Base-by-base conservation (phyloP, 2,113 vertebrate genomes). In the Butastur rufipennis region DNA sequence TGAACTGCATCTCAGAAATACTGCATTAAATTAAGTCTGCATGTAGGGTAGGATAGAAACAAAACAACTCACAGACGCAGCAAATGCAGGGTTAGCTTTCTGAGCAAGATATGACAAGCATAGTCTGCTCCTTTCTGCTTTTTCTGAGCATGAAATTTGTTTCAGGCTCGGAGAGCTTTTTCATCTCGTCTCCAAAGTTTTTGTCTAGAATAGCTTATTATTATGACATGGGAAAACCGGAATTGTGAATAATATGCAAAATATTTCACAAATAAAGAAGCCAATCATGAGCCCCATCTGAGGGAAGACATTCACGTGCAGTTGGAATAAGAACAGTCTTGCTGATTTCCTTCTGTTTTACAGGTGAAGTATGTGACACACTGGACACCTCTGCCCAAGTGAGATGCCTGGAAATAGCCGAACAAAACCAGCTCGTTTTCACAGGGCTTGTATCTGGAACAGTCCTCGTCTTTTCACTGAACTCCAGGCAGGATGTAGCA, bases 401-500 rank as follows among this genome's bases (percentile, higher is more conserved):
- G 36, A 96, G 93, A 63, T 98, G 98, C 22, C 95, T 99, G 97
- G 98, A 98, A 75, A 78, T 97, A 7, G 97, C 98, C 0, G 97
- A 99, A 89, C 84, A 95, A 59, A 98, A 94, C 26, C 94, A 97
- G 26, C 95, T 99, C 32, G 98, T 99, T 16, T 96, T 98, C 47
- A 98, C 97, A 0, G 98, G 98, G 7, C 86, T 99, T 21, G 63
- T 45, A 9, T 98, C 98, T 1, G 99, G 99, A 34, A 98, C 98
- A 0, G 96, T 98, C 42, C 98, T 99, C 36, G 98, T 98, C 91
- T 98, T 99, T 90, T 98, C 98, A 2, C 65, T 99, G 59, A 94
- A 93, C 5, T 96, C 98, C 52, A 96, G 95, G 43, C 98, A 98
- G 67, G 98, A 99, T 6, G 98, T 97, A 3, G 81, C 98, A 22